Percentiles rank a stretch among this genome's conserved stretches.
Evolutionary conservation across 1,140 invertebrate genomes (phyloP).

Genomic region (Saccostrea cuccullata): DNA sequence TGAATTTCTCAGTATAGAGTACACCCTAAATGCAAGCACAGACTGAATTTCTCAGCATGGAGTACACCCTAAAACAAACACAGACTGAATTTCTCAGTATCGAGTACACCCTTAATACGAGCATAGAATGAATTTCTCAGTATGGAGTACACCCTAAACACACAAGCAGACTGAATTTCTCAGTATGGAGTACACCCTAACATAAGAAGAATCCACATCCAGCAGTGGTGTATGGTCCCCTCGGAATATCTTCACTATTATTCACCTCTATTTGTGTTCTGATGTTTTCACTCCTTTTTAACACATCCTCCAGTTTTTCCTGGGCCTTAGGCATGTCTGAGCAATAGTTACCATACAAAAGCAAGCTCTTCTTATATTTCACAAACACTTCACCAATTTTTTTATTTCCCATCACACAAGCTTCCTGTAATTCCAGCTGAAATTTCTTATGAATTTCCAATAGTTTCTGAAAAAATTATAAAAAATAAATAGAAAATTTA

Average conservation of each 20-base stretch:
- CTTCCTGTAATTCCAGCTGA: conserved; percentile 87
- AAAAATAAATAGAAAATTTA: neutral
- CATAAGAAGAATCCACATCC: neutral
- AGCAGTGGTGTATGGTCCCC: neutral
- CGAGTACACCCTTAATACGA: neutral
- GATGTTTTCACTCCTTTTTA: conserved; percentile 82
- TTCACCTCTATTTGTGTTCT: conserved; percentile 81
- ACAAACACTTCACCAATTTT: conserved; percentile 83
- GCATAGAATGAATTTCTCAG: too few species aligned
- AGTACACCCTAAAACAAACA: neutral
- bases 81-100: neutral
- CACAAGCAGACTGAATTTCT: neutral
- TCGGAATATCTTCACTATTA: neutral
- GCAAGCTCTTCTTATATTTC: conserved; percentile 91
- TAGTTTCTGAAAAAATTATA: conserved; percentile 84
- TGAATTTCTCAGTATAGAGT: too few species aligned
- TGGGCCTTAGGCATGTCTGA: conserved; percentile 92
- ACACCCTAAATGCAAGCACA: too few species aligned
- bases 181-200: neutral
- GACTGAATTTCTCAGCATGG: too few species aligned
- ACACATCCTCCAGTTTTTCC: conserved; percentile 86
- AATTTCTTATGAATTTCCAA: conserved; percentile 92
- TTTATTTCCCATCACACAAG: conserved; percentile 81
- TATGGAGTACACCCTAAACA: too few species aligned
- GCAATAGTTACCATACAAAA: conserved; percentile 97